Conservation (phyloP, 2,113 vertebrate species). For the Crotalus horridus region DNA sequence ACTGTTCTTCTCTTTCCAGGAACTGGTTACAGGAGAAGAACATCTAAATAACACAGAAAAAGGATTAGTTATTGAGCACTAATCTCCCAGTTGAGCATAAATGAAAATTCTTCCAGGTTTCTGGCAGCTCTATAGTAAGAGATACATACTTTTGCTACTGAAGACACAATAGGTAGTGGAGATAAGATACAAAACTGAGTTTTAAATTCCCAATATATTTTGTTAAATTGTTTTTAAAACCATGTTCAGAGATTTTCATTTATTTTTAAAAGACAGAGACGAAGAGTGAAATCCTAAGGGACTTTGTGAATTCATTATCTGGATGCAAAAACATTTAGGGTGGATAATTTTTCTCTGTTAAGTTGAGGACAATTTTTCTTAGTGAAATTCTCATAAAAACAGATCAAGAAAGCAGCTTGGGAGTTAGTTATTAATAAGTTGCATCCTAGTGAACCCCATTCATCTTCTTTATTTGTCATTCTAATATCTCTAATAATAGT, state of each 20-base stretch:
- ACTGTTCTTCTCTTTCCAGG: conserved; percentile 3
- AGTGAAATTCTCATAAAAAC: neutral
- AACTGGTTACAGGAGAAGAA: conserved; percentile 11
- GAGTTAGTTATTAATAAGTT: neutral
- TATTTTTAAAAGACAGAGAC: neutral
- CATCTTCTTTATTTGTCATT: neutral
- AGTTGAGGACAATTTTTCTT: conserved; percentile 6
- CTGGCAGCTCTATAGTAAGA: neutral
- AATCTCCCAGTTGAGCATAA: conserved; percentile 1
- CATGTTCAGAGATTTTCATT: neutral
- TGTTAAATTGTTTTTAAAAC: neutral
- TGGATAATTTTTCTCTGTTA: neutral
- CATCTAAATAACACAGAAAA: neutral
- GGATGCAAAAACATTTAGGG: neutral
- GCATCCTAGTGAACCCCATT: neutral
- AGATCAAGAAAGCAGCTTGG: neutral
- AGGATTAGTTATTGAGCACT: conserved; percentile 2
- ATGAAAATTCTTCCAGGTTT: conserved; percentile 8
- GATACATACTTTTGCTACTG: conserved; percentile 1
- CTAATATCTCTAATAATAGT: neutral
- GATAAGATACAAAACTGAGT: neutral
- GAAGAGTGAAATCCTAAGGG: neutral
- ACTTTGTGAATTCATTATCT: neutral
- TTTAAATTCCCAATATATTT: neutral
- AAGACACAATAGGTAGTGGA: neutral